Conservation (phyloP, 2,888 invertebrate genomes). For the Ophonus ardosiacus region DNA sequence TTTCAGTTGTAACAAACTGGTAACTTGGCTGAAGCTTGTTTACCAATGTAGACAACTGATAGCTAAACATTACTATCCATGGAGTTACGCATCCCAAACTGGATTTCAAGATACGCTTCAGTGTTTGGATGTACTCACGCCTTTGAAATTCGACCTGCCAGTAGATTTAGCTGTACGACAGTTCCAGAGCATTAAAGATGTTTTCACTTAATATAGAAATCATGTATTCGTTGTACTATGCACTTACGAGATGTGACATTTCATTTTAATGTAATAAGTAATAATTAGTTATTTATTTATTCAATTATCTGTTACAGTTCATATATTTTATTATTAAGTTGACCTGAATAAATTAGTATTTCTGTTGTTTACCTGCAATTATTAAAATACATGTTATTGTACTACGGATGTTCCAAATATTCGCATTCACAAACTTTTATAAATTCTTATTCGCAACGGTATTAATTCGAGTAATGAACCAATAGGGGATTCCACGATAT, state of each 20-base stretch:
- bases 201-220: slow-evolving; percentile 82
- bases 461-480: too few species aligned
- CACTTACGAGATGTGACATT: slow-evolving; percentile 32
- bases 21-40: slow-evolving; percentile 95
- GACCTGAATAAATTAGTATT: neutral
- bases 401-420: too few species aligned
- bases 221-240: slow-evolving; percentile 12
- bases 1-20: slow-evolving; percentile 91
- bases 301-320: slow-evolving; percentile 14
- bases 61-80: slow-evolving; percentile 89
- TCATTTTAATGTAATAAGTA: neutral
- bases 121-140: slow-evolving; percentile 91
- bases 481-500: too few species aligned
- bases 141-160: slow-evolving; percentile 93
- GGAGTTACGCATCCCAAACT: slow-evolving; percentile 97
- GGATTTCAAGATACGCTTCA: slow-evolving; percentile 97
- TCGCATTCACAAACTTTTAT: too few species aligned
- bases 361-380: neutral
- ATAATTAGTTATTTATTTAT: slow-evolving; percentile 22
- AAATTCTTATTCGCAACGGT: too few species aligned
- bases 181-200: slow-evolving; percentile 98
- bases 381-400: neutral
- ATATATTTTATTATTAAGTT: slow-evolving; percentile 35
- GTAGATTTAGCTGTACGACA: slow-evolving; percentile 97
- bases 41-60: slow-evolving; percentile 90